Percentiles rank a stretch among this genome's conserved stretches.
These are phyloP conservation scores for Holothuria leucospilota DNA, from an alignment of 53 echinoderm and acorn worm species.

Conservation along the genomic window DNA sequence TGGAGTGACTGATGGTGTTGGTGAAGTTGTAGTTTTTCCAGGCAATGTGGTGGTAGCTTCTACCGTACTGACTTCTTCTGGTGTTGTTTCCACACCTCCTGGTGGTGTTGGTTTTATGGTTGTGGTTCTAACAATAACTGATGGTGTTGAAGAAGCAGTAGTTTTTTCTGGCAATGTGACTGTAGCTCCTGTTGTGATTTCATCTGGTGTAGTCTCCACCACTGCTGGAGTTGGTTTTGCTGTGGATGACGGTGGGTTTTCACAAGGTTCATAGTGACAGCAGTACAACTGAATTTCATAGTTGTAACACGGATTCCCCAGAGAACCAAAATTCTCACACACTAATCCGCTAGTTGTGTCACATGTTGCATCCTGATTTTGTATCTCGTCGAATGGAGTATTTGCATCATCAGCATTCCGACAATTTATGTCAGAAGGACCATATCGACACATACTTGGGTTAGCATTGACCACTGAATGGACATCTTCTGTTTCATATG, in stretches of 20 bases:
- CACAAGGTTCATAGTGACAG: conserved; percentile 21
- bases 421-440: conserved; percentile 12
- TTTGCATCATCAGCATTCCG: not conserved
- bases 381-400: conserved; percentile 14
- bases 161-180: not conserved
- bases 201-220: not conserved
- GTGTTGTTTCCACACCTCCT: no score
- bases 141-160: not conserved
- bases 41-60: not conserved
- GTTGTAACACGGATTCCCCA: conserved; percentile 16
- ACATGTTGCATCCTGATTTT: conserved; percentile 9
- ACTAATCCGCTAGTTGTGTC: conserved; percentile 15
- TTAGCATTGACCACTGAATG: conserved; percentile 15
- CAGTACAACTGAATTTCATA: conserved; percentile 26
- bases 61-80: no score
- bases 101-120: no score
- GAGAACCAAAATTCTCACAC: conserved; percentile 30
- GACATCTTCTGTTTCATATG: conserved; percentile 27
- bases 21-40: not conserved
- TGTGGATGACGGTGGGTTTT: not conserved
- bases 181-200: no score
- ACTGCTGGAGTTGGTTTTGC: no score
- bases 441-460: conserved; percentile 11
- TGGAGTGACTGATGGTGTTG: not conserved
- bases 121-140: not conserved